phyloP scores from a whole-genome alignment of 1,140 invertebrate genomes.

The Cepaea nemoralis region DNA sequence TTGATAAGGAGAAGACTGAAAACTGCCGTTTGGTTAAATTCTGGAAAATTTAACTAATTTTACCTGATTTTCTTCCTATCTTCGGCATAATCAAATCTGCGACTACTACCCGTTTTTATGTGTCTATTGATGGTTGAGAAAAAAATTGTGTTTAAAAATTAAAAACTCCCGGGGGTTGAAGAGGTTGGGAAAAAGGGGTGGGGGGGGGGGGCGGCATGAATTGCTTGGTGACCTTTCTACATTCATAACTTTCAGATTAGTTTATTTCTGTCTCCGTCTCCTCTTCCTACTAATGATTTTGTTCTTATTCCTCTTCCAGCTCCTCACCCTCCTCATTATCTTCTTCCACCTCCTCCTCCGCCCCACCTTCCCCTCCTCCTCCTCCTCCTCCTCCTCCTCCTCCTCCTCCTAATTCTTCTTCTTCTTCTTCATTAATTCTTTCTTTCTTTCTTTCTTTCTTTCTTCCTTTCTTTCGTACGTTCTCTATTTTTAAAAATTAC shows the following conservation, averaged over 20 bases:
- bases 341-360: background rate
- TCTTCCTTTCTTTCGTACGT: no score
- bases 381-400: background rate
- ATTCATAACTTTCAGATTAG: background rate
- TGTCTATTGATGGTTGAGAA: no score
- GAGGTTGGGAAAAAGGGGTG: no score
- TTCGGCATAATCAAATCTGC: constrained; percentile 16
- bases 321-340: background rate
- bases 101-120: background rate
- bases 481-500: no score
- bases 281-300: background rate
- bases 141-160: no score
- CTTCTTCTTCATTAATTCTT: background rate
- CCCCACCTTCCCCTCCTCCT: background rate
- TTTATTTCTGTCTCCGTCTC: background rate
- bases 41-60: constrained; percentile 32
- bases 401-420: background rate
- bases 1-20: background rate
- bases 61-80: constrained; percentile 24
- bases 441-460: no score
- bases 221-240: background rate
- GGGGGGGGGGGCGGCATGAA: background rate
- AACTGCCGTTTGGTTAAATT: background rate
- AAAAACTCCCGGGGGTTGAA: background rate
- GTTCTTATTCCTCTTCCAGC: background rate